Conservation (phyloP, 2,797 vertebrate genomes). For the Smutsia temminckii region DNA sequence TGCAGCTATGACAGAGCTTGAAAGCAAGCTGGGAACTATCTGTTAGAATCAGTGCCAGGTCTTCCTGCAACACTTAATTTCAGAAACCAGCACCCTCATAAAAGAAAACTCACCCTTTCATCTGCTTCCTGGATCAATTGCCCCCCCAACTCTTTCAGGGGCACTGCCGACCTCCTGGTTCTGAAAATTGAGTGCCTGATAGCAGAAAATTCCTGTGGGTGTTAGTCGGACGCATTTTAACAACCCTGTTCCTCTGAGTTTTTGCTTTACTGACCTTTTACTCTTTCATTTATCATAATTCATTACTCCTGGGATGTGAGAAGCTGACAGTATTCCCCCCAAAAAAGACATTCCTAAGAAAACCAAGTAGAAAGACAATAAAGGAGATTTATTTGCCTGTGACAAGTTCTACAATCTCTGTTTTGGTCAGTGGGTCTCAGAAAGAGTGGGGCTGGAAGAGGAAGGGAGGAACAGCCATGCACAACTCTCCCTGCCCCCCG, state of each 20-base stretch:
- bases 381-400: background rate
- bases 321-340: background rate
- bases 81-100: conserved; percentile 28
- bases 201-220: background rate
- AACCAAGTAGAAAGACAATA: background rate
- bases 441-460: background rate
- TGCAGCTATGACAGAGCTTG: conserved; percentile 29
- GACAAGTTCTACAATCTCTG: background rate
- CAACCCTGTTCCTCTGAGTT: background rate
- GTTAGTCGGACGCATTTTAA: background rate
- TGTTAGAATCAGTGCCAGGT: conserved; percentile 28
- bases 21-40: conserved; percentile 48
- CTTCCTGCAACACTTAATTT: conserved; percentile 41
- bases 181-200: background rate
- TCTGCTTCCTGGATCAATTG: conserved; percentile 63
- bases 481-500: background rate
- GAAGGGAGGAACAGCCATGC: too few relatives aligned
- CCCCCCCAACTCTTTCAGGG: conserved; percentile 22
- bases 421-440: background rate
- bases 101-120: conserved; percentile 22
- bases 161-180: background rate
- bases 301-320: background rate
- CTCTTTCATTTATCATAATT: conserved; percentile 27
- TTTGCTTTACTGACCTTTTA: background rate
- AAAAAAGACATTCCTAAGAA: background rate